Conservation (phyloP, 2,797 vertebrate species). For the Carcharodon carcharias region DNA sequence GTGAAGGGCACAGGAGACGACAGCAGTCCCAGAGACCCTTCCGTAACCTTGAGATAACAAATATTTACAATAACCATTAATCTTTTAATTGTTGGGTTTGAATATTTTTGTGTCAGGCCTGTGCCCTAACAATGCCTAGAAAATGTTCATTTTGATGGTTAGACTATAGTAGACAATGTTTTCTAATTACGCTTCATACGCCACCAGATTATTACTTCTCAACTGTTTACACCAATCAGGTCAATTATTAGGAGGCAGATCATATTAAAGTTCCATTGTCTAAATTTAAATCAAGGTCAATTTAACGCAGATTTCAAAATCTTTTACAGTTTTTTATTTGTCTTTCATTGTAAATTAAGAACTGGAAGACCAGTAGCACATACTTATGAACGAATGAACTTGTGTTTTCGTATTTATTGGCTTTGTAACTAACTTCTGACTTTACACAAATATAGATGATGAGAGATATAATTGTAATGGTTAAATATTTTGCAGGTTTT, state of each 20-base stretch:
- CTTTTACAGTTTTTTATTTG: neutral
- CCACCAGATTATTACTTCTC: neutral
- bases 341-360: neutral
- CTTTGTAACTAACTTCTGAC: neutral
- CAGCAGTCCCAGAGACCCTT: no score
- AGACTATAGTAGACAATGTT: neutral
- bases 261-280: neutral
- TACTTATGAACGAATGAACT: neutral
- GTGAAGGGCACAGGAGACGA: no score
- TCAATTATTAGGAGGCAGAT: neutral
- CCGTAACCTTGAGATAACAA: slow-evolving; percentile 11
- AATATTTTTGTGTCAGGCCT: neutral
- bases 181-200: neutral
- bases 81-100: neutral
- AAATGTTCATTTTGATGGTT: neutral
- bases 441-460: neutral
- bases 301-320: neutral
- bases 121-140: neutral
- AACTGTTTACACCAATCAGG: neutral
- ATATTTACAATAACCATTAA: neutral
- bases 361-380: no score
- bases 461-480: neutral
- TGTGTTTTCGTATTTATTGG: neutral
- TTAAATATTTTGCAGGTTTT: neutral
- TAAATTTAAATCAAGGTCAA: neutral